Base-by-base conservation (phyloP, 2,797 vertebrate genomes). In the Amphiprion clarkii region DNA sequence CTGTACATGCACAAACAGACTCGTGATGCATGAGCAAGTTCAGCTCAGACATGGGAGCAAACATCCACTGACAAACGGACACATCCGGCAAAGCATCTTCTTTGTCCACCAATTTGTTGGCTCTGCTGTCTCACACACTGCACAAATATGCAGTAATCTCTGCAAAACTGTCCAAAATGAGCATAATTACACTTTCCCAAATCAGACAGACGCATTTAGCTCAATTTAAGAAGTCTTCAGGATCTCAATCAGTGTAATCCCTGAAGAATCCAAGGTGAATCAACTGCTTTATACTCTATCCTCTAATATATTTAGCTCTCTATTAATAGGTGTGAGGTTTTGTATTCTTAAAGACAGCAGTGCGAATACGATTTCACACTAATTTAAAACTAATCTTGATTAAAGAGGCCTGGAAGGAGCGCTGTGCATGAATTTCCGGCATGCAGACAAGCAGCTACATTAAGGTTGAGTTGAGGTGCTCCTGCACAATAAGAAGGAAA, bases 1-100 rank as follows among this genome's bases (percentile, higher is more conserved):
- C 19, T 78, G 67, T 31, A 76, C 64, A 72, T 31, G 58, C 74
- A 82, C 54, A 87, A 67, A 84, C 63, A 83, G 48, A 87, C 75
- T 46, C 48, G 54, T 52, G 67, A 49, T 56, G 49, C 79, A 76
- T 70, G 69, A 77, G 62, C 36, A 67, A 68, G 29, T 76, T 79
- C 65, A 71, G 68, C 64, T 77, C 51, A 67, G 72, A 65, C 46
- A 84, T 67, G 51, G 7, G 19, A 54, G 83, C 64, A 82, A 83
- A 78, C 68, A 74, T 49, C 40, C 59, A 58, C 62, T 58, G 72
- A 82, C 81, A 79, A 54, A 62, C 78, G 83, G 78, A 77, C 64
- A 77, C 65, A 73, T 81, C 64, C 39, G 44, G 53, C 73, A 74
- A 74, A 84, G 74, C 44, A 23, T 69, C 61, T 54, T 76, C 67